Evolutionary conservation across 2,888 invertebrate genomes (phyloP).

Genomic region (Globia sparganii): DNA sequence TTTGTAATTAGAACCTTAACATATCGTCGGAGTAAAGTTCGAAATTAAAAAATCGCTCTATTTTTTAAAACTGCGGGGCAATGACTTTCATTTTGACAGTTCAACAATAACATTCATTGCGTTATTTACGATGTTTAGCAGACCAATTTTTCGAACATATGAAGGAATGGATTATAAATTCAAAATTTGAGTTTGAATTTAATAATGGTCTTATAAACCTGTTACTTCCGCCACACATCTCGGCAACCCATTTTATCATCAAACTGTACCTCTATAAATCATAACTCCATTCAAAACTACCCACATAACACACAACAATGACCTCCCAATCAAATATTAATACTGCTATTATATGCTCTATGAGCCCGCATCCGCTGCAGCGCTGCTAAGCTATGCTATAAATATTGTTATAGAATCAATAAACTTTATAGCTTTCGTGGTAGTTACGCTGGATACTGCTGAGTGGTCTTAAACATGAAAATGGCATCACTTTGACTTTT

Average conservation of each 20-base stretch:
- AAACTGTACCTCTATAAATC: slow-evolving; percentile 14
- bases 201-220: not conserved
- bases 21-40: not conserved
- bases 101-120: too few relatives aligned
- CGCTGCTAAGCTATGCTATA: slow-evolving; percentile 51
- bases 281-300: slow-evolving; percentile 32
- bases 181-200: not conserved
- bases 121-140: too few relatives aligned
- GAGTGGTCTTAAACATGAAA: slow-evolving; percentile 47
- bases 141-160: too few relatives aligned
- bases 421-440: slow-evolving; percentile 52
- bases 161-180: too few relatives aligned
- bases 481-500: slow-evolving; percentile 38
- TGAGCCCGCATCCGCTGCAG: slow-evolving; percentile 56
- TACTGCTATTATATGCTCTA: slow-evolving; percentile 42
- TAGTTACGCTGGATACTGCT: slow-evolving; percentile 33
- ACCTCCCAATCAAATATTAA: slow-evolving; percentile 63
- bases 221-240: too few relatives aligned
- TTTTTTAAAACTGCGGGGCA: not conserved
- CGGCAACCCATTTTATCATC: not conserved
- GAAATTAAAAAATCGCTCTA: not conserved
- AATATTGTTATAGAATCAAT: slow-evolving; percentile 50
- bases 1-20: not conserved
- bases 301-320: slow-evolving; percentile 48
- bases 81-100: too few relatives aligned